Evolutionary conservation across 2,797 vertebrate genomes (phyloP), one percentile per base, ranked within the genome.

Genomic region (Ataeniobius toweri): DNA sequence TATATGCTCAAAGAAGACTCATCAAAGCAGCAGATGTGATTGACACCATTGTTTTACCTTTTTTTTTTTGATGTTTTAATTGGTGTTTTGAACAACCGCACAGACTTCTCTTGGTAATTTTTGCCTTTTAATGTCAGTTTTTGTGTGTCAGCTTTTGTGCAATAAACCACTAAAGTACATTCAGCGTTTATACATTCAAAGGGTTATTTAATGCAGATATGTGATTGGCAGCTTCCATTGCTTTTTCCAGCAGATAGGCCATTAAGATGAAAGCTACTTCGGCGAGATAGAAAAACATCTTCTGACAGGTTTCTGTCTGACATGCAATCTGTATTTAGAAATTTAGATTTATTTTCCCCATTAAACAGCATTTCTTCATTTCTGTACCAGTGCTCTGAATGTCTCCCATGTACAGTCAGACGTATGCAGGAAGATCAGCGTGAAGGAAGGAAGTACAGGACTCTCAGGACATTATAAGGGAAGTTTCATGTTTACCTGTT

Each of bases 391-490:
- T 87, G 83, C 85, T 80, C 83, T 8, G 16, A 20, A 76, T 85
- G 81, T 68, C 76, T 74, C 55, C 44, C 44, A 51, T 58, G 51
- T 50, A 68, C 71, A 61, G 59, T 59, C 31, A 20, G 68, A 76
- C 53, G 75, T n/a, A 77, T 50, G 56, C 28, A 76, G 77, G 74
- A 36, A 50, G 78, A 83, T 84, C 80, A 84, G 73, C 72, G 72
- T 81, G 39, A 48, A 41, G 82, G 81, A 82, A 91, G 88, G 88
- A 88, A 80, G 75, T 76, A 3, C 73, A 46, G 44, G 44, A 67
- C 58, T 78, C 86, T 85, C 83, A 78, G 74, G 81, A 91, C 84
- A 91, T 83, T 86, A 55, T 78, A 73, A 7, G 13, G 67, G 41
- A 63, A 73, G 55, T 36, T 36, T 76, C 77, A 58, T 28, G 82